A percentile compares a stretch with the other conserved stretches of the same genome.
These are phyloP conservation scores for Saccostrea cuccullata DNA, from an alignment of 1,140 invertebrate genomes.

Conservation along the genomic window DNA sequence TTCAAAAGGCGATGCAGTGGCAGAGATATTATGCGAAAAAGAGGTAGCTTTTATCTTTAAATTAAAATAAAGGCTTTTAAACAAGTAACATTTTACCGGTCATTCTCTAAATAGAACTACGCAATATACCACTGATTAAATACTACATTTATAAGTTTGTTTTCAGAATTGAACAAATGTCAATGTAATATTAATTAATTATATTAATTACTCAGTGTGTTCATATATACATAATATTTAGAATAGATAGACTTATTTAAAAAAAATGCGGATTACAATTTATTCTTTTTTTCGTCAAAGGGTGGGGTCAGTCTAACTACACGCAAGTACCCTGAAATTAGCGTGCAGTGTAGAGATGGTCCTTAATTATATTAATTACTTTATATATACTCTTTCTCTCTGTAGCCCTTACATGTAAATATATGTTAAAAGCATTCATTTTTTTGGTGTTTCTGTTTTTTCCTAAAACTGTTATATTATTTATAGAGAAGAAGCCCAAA, in stretches of 20 bases:
- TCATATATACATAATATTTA: no score
- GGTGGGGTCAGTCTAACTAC: no score
- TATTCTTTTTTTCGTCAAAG: no score
- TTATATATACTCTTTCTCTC: neutral
- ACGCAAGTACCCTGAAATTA: no score
- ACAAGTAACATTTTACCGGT: neutral
- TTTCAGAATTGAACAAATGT: neutral
- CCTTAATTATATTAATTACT: neutral
- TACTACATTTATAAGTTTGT: no score
- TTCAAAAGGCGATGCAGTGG: neutral
- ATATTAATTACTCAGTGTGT: no score
- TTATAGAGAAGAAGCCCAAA: conserved; percentile 6
- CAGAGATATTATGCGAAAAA: neutral
- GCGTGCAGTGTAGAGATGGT: no score
- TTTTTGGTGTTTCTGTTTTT: no score
- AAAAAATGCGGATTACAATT: no score
- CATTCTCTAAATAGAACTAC: neutral
- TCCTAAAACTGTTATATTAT: neutral
- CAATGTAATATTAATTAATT: neutral
- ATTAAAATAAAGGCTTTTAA: neutral
- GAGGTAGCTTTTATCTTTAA: neutral
- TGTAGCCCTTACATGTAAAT: no score
- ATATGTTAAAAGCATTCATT: no score
- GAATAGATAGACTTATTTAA: no score
- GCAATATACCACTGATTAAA: neutral